Evolutionary conservation across 2,888 invertebrate genomes (phyloP).

Genomic region (Eilema sororculum): DNA sequence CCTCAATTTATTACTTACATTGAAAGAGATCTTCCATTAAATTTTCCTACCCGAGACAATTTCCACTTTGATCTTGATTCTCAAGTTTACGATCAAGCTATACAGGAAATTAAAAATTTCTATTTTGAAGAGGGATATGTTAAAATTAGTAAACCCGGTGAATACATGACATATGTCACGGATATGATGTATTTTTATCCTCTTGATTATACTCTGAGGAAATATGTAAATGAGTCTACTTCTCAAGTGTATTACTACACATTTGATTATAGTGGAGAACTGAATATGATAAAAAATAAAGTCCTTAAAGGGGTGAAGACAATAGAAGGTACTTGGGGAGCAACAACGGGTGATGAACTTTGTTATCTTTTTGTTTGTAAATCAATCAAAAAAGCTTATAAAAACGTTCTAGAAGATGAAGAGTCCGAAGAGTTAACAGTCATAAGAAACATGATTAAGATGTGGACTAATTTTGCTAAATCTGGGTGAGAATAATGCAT

Average conservation of each 20-base stretch:
- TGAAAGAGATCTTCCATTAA: constrained; percentile 49
- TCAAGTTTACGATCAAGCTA: constrained; percentile 63
- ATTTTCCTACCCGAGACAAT: constrained; percentile 72
- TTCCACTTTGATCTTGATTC: constrained; percentile 72
- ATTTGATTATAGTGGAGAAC: constrained; percentile 82
- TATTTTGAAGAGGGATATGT: constrained; percentile 81
- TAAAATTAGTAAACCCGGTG: constrained; percentile 75
- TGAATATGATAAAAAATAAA: constrained; percentile 74
- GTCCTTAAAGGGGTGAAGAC: constrained; percentile 61
- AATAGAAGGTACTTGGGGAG: constrained; percentile 81
- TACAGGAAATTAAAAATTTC: constrained; percentile 74
- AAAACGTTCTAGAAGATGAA: constrained; percentile 68
- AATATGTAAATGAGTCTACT: constrained; percentile 73
- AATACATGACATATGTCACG: constrained; percentile 76
- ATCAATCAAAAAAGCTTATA: constrained; percentile 68
- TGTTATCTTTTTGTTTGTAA: constrained; percentile 83
- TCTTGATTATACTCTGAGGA: constrained; percentile 76
- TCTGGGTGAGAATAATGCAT: constrained; percentile 66
- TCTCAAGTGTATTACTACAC: constrained; percentile 80
- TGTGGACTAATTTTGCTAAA: constrained; percentile 86
- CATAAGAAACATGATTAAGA: constrained; percentile 74
- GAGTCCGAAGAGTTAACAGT: constrained; percentile 81
- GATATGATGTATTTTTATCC: constrained; percentile 75
- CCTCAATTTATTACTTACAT: constrained; percentile 2
- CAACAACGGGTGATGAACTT: constrained; percentile 76